Percentiles rank a stretch among this genome's conserved stretches.
phyloP scores from a whole-genome alignment of 2,113 vertebrate genomes.

The Notiomystis cincta region DNA sequence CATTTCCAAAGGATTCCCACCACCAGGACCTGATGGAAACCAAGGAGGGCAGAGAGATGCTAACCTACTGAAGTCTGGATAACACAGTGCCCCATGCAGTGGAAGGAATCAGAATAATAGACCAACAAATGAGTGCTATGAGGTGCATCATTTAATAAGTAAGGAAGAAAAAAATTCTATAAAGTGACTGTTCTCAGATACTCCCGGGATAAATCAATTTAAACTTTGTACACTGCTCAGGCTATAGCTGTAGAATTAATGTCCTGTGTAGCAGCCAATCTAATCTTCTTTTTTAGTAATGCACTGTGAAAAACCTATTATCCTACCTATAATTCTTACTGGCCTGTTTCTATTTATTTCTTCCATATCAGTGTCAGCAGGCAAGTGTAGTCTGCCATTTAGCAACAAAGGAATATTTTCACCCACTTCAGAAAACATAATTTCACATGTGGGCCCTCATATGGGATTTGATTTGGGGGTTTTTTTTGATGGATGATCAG shows the following conservation, averaged over 20 bases:
- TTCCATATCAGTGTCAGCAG: background rate
- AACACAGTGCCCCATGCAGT: background rate
- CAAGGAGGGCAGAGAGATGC: background rate
- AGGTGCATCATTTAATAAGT: background rate
- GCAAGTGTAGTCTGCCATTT: background rate
- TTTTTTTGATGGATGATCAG: background rate
- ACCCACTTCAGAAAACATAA: background rate
- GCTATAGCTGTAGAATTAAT: background rate
- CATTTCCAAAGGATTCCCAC: background rate
- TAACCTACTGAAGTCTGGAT: background rate
- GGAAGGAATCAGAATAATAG: background rate
- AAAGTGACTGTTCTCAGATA: background rate
- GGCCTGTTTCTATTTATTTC: background rate
- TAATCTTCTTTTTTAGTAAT: background rate
- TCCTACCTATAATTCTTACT: background rate
- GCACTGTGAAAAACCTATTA: background rate
- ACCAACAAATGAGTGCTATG: background rate
- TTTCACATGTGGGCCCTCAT: background rate
- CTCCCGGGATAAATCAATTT: background rate
- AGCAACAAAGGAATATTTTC: background rate
- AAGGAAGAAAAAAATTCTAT: background rate
- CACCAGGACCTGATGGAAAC: rapidly evolving
- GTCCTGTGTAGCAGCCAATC: background rate
- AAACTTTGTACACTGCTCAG: background rate
- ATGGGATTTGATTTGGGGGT: background rate